phyloP scores from a whole-genome alignment of 64 coral and sea anemone genomes.

The Porites lutea region DNA sequence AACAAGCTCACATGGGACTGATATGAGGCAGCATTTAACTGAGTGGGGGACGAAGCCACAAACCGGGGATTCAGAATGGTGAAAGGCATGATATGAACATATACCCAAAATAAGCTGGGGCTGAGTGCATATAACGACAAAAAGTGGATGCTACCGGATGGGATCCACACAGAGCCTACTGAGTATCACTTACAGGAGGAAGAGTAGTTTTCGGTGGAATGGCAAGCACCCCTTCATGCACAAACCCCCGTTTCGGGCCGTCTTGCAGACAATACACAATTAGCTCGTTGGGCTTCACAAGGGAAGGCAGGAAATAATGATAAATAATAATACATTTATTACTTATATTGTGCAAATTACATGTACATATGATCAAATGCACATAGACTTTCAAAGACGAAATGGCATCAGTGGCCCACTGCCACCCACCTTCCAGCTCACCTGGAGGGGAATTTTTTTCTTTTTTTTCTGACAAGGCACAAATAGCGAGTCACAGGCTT shows the following conservation, averaged over 20 bases:
- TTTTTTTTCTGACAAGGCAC: conserved; percentile 24
- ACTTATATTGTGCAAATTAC: neutral
- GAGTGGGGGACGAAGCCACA: conserved; percentile 16
- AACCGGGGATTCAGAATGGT: conserved; percentile 37
- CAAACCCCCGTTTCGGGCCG: too few species aligned
- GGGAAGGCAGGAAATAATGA: too few species aligned
- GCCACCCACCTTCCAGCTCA: conserved; percentile 53
- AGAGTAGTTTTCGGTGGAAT: too few species aligned
- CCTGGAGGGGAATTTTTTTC: conserved; percentile 55
- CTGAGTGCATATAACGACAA: too few species aligned
- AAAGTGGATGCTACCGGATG: too few species aligned
- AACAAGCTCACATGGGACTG: conserved; percentile 62
- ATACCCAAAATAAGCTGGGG: conserved; percentile 30
- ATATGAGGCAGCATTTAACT: conserved; percentile 51
- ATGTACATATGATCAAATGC: too few species aligned
- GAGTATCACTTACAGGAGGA: too few species aligned
- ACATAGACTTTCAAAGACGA: neutral
- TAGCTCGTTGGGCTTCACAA: neutral
- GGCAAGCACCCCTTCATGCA: too few species aligned
- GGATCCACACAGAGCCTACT: too few species aligned
- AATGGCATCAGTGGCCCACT: neutral
- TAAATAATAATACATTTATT: neutral
- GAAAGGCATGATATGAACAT: conserved; percentile 9
- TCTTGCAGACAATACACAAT: too few species aligned
- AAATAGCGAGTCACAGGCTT: conserved; percentile 18